Conservation (phyloP, 2,888 invertebrate species). For the Catonia carolina region DNA sequence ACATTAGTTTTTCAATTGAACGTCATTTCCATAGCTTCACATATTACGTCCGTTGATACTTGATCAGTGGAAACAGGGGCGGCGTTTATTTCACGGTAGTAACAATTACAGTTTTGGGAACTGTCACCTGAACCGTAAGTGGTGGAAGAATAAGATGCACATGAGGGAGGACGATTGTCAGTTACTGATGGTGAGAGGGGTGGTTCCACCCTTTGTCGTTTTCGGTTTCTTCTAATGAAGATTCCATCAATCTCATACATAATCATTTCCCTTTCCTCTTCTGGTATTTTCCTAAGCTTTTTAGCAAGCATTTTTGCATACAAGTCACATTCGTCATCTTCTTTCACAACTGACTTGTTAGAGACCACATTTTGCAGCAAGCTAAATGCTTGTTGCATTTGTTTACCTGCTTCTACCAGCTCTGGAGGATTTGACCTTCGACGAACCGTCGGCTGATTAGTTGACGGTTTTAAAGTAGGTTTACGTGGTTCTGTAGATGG, state of each 20-base stretch:
- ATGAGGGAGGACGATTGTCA: background rate
- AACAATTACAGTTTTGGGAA: background rate
- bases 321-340: slow-evolving; percentile 45
- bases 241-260: slow-evolving; percentile 46
- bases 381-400: slow-evolving; percentile 20
- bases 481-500: slow-evolving; percentile 13
- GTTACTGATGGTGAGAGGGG: slow-evolving; percentile 6
- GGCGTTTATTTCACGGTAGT: background rate
- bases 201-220: background rate
- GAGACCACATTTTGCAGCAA: slow-evolving; percentile 29
- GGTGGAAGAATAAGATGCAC: background rate
- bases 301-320: slow-evolving; percentile 46
- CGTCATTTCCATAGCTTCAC: background rate
- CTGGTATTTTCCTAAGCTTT: slow-evolving; percentile 45
- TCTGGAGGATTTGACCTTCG: slow-evolving; percentile 21
- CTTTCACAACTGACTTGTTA: too few relatives aligned
- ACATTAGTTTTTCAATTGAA: too few relatives aligned
- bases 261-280: slow-evolving; percentile 44
- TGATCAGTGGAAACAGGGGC: background rate
- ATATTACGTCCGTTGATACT: background rate
- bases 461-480: slow-evolving; percentile 5
- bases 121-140: background rate
- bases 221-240: slow-evolving; percentile 6
- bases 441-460: too few relatives aligned
- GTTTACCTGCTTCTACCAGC: slow-evolving; percentile 19